Conservation (phyloP, 23 tunicate species). For the Diplosoma virens region DNA sequence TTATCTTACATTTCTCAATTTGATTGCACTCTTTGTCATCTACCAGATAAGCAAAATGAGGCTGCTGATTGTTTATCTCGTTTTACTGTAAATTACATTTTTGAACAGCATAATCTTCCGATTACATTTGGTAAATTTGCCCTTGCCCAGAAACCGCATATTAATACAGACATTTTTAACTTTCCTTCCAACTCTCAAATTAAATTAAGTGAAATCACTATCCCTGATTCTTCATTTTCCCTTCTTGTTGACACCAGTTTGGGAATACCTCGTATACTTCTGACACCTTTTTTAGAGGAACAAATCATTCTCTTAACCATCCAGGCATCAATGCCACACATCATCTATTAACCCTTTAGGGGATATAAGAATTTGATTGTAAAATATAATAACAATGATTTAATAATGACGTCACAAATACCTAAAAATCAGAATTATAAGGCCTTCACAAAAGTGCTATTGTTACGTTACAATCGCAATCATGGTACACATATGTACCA, state of each 20-base stretch:
- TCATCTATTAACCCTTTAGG: too few species aligned
- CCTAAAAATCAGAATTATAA: too few species aligned
- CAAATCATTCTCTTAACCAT: background rate
- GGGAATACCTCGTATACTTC: background rate
- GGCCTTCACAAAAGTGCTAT: too few species aligned
- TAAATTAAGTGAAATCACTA: background rate
- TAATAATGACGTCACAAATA: too few species aligned
- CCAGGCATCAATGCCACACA: background rate
- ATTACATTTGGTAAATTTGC: background rate
- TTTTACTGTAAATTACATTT: background rate
- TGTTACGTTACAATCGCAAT: too few species aligned
- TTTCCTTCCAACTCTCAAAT: background rate
- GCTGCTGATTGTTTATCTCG: conserved; percentile 21
- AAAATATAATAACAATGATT: too few species aligned
- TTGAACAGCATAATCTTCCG: background rate
- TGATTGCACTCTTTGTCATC: background rate
- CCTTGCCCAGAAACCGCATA: background rate
- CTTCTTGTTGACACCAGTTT: background rate
- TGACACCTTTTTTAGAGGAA: background rate
- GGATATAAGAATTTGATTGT: too few species aligned
- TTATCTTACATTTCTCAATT: background rate
- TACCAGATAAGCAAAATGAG: background rate
- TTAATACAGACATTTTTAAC: background rate
- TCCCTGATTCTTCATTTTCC: background rate
- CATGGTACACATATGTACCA: too few species aligned